Evolutionary conservation across 2,113 vertebrate genomes (phyloP), one percentile per base, ranked within the genome.

Genomic region (Rhagologus leucostigma): DNA sequence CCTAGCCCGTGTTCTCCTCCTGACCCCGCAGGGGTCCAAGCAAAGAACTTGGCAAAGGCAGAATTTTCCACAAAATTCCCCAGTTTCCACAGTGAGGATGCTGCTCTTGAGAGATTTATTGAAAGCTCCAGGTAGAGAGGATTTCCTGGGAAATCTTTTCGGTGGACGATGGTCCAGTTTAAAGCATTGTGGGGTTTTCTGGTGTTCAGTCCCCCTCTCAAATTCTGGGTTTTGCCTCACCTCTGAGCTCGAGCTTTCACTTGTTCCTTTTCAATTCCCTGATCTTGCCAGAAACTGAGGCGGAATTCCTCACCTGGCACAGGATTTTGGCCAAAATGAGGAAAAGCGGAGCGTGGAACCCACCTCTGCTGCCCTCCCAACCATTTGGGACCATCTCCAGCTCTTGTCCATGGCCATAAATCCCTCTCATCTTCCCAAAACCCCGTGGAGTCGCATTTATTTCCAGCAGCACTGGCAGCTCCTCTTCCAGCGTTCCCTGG

Each of bases 1-100:
- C 16, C 4, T 0, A 6, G n/a, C 18, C 60, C 1, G 2, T 52
- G 7, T 20, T 82, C 21, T 67, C 14, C 10, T 35, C 60, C 53
- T 29, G 55, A 11, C 32, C 20, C 0, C 0, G 4, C 1, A 12
- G n/a, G 37, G 42, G 46, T 4, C 8, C 0, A 0, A 84, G 64
- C 18, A 3, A 46, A 53, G 44, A 7, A 6, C 6, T 23, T 21
- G 77, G 60, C 15, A 50, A 21, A 46, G 18, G 35, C 18, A 0
- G 4, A 3, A 0, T 47, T 91, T 42, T 35, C 42, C 65, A 2
- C 4, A 9, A 46, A 7, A 33, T n/a, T 11, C 4, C 1, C 14
- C 10, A 3, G 0, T 23, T 79, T 47, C 15, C 24, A 0, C 6
- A 35, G 37, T 0, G 15, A 60, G 30, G 49, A 10, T 10, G 23